A percentile compares a stretch with the other conserved stretches of the same genome.
These are phyloP conservation scores for Actinemys pallida DNA, from an alignment of 2,113 vertebrate species.

Conservation along the genomic window DNA sequence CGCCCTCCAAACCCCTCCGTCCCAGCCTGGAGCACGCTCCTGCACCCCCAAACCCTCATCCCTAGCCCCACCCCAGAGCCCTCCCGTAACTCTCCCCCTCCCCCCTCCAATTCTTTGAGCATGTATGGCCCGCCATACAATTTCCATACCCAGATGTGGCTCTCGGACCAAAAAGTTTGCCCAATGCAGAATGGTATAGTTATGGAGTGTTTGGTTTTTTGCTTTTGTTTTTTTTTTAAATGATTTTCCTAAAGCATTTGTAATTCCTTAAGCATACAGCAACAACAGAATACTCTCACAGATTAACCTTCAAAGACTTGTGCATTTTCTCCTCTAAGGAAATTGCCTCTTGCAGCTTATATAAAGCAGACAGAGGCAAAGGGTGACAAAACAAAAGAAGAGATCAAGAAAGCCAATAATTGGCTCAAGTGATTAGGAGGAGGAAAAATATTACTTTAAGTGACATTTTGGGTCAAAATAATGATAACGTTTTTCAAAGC, in stretches of 20 bases:
- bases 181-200: neutral
- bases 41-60: too few relatives aligned
- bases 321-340: constrained; percentile 48
- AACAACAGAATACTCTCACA: constrained; percentile 35
- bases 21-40: too few relatives aligned
- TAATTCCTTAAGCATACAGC: constrained; percentile 61
- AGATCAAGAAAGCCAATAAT: constrained; percentile 67
- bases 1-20: too few relatives aligned
- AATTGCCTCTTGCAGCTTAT: constrained; percentile 55
- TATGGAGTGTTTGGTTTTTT: neutral
- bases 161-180: too few relatives aligned
- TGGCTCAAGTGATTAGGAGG: constrained; percentile 41
- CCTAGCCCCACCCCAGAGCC: too few relatives aligned
- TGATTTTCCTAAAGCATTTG: constrained; percentile 40
- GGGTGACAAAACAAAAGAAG: constrained; percentile 55
- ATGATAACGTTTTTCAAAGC: constrained; percentile 43
- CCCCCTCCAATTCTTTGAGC: too few relatives aligned
- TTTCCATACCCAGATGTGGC: too few relatives aligned
- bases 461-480: constrained; percentile 59
- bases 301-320: constrained; percentile 64
- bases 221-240: constrained; percentile 59
- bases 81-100: too few relatives aligned
- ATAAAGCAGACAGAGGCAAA: constrained; percentile 56
- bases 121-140: too few relatives aligned
- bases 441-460: constrained; percentile 50